Conservation (phyloP, 1,140 invertebrate species). For the Diachasma alloeum region DNA sequence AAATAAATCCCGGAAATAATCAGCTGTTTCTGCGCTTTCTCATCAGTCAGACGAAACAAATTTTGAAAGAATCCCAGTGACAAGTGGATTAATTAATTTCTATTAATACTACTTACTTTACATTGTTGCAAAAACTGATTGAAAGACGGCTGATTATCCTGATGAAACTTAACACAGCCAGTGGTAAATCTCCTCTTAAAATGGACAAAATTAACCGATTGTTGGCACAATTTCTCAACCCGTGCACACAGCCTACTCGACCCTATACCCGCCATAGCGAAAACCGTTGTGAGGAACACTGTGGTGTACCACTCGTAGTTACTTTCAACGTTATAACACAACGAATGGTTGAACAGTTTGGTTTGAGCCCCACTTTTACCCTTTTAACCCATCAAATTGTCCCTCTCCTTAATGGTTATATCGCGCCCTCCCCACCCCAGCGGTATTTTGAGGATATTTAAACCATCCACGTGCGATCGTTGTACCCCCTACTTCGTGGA, state of each 20-base stretch:
- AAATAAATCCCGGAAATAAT: neutral
- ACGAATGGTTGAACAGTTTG: neutral
- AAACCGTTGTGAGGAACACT: neutral
- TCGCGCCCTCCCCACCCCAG: neutral
- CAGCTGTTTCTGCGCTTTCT: neutral
- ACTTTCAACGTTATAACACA: neutral
- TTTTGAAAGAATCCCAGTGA: neutral
- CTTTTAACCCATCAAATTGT: conserved; percentile 8
- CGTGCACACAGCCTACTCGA: conserved; percentile 75
- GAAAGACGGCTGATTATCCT: neutral
- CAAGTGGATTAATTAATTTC: neutral
- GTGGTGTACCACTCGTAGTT: neutral
- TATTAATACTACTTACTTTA: neutral
- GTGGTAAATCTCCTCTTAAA: conserved; percentile 62
- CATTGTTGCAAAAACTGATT: neutral
- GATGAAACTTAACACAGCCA: neutral
- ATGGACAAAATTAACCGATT: conserved; percentile 69
- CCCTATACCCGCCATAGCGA: conserved; percentile 74
- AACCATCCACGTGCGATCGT: neutral
- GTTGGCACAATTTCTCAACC: conserved; percentile 73
- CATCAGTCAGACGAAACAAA: neutral
- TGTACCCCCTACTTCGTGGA: neutral
- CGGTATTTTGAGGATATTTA: neutral
- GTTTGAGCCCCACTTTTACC: conserved; percentile 2
- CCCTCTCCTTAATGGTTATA: neutral